Percentiles rank a stretch among this genome's conserved stretches.
Conservation (phyloP, 1,140 invertebrate genomes). For the Argopecten irradians region DNA sequence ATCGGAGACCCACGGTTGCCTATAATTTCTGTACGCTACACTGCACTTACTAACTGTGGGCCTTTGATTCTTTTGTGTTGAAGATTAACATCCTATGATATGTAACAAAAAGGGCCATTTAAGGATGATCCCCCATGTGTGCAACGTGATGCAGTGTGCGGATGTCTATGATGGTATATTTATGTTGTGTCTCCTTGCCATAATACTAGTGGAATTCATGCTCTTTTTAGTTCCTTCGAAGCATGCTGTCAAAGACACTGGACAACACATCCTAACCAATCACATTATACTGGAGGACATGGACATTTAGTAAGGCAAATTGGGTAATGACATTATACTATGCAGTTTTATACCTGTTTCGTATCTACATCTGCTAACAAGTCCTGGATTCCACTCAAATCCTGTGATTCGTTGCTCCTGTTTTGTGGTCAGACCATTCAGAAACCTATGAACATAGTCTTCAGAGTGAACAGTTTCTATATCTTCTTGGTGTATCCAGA, state of each 20-base stretch:
- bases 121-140: no score
- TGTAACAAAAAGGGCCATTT: no score
- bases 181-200: no score
- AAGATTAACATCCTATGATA: no score
- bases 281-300: no score
- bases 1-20: no score
- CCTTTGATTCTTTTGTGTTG: no score
- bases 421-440: conserved; percentile 63
- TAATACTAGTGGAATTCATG: background rate
- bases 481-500: conserved; percentile 51
- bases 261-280: no score
- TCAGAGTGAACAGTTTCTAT: conserved; percentile 63
- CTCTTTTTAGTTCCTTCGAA: background rate
- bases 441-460: conserved; percentile 73
- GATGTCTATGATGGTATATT: no score
- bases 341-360: conserved; percentile 66
- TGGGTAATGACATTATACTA: background rate
- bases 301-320: background rate
- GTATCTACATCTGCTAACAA: conserved; percentile 70
- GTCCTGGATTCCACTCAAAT: conserved; percentile 69
- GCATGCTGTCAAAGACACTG: no score
- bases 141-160: no score
- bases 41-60: background rate
- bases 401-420: conserved; percentile 71
- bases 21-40: background rate